Conservation (phyloP, 1,140 invertebrate species). For the Pseudobourletiella spinata region DNA sequence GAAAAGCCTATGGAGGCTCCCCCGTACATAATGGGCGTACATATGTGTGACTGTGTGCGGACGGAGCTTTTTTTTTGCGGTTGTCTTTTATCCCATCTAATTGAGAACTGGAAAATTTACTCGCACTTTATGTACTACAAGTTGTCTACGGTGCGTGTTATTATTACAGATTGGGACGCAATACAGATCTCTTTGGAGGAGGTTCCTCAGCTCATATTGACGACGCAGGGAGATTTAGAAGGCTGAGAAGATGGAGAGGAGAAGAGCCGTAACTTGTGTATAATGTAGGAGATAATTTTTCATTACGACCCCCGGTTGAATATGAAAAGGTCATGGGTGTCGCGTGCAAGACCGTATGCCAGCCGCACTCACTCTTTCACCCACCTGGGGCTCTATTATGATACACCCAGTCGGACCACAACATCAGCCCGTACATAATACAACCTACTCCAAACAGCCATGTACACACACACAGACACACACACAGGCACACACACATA, state of each 20-base stretch:
- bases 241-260: neutral
- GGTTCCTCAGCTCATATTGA: neutral
- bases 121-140: neutral
- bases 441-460: neutral
- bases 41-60: too few species aligned
- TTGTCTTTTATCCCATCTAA: neutral
- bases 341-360: conserved; percentile 27
- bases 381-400: conserved; percentile 27
- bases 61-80: too few species aligned
- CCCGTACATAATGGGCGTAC: too few species aligned
- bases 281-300: conserved; percentile 16
- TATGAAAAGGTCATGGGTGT: conserved; percentile 27
- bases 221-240: neutral
- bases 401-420: conserved; percentile 5
- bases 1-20: too few species aligned
- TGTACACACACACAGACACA: neutral
- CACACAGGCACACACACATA: neutral
- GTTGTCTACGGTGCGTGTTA: neutral
- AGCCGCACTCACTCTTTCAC: conserved; percentile 10
- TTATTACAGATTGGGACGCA: neutral
- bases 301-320: conserved; percentile 24
- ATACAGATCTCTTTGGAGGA: neutral
- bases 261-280: neutral
- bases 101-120: neutral
- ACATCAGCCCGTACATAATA: neutral